Evolutionary conservation across 2,888 invertebrate genomes (phyloP).

Genomic region (Amphipyra tragopoginis): DNA sequence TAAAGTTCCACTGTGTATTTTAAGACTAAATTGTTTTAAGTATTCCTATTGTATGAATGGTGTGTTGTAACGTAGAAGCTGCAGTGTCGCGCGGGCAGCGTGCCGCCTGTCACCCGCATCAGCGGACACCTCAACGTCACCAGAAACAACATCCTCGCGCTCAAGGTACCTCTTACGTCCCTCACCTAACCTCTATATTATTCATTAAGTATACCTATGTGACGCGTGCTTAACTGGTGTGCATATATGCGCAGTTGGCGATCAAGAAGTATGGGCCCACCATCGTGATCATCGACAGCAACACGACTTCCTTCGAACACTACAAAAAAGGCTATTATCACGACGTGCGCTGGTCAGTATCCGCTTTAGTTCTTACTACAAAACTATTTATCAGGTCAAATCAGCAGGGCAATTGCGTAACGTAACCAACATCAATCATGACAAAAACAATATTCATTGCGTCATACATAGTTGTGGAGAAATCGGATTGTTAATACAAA

Average conservation of each 20-base stretch:
- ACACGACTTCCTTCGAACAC: conserved; percentile 66
- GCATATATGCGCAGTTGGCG: conserved; percentile 70
- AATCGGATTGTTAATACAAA: no score
- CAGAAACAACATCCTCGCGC: conserved; percentile 71
- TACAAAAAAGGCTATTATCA: conserved; percentile 75
- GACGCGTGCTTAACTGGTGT: conserved; percentile 1
- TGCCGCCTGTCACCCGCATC: conserved; percentile 78
- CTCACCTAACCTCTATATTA: no score
- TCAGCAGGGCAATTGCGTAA: no score
- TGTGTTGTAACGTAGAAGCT: conserved; percentile 59
- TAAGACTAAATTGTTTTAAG: no score
- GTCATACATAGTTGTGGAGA: no score
- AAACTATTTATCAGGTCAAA: no score
- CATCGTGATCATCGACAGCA: conserved; percentile 77
- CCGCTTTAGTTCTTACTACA: no score
- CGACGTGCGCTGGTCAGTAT: conserved; percentile 77
- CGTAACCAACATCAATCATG: no score
- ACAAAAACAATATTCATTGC: no score
- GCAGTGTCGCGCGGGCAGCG: conserved; percentile 67
- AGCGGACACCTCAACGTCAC: conserved; percentile 80
- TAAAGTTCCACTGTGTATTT: no score
- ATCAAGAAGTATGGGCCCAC: conserved; percentile 76
- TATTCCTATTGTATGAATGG: neutral
- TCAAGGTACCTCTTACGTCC: conserved; percentile 70
- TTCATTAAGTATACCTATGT: no score